These are phyloP conservation scores for Pseudococcus jackbeardsleyi DNA, from an alignment of 2,888 invertebrate species.

Conservation along the genomic window DNA sequence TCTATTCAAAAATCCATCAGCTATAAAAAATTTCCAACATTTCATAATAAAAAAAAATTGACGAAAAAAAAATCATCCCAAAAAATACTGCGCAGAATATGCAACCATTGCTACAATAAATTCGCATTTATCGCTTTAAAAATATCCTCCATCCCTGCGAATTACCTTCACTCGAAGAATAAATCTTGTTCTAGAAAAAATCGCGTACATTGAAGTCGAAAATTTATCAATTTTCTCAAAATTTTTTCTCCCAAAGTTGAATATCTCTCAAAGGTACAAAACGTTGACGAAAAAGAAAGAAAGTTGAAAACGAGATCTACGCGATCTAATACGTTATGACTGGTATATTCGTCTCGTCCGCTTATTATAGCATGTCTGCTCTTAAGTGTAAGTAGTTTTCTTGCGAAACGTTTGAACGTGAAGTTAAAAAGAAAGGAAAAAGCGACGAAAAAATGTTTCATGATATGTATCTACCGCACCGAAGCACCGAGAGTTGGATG, in stretches of 20 bases:
- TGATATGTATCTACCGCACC: background rate
- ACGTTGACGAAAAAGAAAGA: background rate
- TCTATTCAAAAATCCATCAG: too few relatives aligned
- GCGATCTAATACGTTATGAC: background rate
- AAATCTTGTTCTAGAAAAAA: background rate
- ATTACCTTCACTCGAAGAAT: background rate
- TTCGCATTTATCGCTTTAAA: too few relatives aligned
- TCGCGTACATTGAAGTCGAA: background rate
- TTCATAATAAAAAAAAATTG: too few relatives aligned
- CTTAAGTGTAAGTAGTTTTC: slow-evolving; percentile 21
- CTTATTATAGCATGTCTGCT: background rate
- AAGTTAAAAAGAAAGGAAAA: background rate
- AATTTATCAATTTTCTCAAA: background rate
- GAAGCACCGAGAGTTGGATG: background rate
- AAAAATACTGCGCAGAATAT: too few relatives aligned
- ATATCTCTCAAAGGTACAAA: background rate
- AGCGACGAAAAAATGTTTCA: slow-evolving; percentile 16
- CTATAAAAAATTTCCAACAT: too few relatives aligned
- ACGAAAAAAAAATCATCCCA: too few relatives aligned
- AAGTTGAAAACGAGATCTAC: background rate
- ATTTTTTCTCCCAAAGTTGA: background rate
- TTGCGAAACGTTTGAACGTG: slow-evolving; percentile 10
- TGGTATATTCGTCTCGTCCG: slow-evolving; percentile 10
- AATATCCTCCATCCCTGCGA: background rate
- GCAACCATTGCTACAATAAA: too few relatives aligned